These are phyloP conservation scores for Acrocephalus kingi DNA, from an alignment of 2,113 vertebrate species.

Conservation along the genomic window DNA sequence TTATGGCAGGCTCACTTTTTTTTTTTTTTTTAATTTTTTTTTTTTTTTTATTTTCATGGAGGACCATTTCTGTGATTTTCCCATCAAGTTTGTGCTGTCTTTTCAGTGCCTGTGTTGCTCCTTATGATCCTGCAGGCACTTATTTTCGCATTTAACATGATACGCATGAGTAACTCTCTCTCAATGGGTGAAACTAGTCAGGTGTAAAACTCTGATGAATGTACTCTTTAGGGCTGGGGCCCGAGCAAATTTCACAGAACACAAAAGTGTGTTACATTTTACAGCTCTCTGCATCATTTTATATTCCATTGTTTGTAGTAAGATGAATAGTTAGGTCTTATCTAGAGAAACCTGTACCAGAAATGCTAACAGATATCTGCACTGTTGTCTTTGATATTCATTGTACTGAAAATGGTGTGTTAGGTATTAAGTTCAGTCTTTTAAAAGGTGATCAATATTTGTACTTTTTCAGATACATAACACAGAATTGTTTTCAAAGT, in stretches of 20 bases:
- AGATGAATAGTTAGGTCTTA: background rate
- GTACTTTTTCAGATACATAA: background rate
- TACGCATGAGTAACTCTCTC: background rate
- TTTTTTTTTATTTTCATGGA: background rate
- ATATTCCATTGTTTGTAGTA: background rate
- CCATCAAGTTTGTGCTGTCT: background rate
- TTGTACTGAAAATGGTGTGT: background rate
- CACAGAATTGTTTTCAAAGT: background rate
- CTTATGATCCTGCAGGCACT: background rate
- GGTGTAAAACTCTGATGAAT: background rate
- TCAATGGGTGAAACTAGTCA: background rate
- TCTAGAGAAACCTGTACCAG: background rate
- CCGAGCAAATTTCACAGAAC: background rate
- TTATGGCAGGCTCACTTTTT: background rate
- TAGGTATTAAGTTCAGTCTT: background rate
- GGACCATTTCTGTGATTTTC: background rate
- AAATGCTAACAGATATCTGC: background rate
- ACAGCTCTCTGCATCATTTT: background rate
- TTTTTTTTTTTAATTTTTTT: too few relatives aligned
- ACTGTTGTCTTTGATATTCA: background rate
- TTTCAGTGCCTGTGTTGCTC: background rate
- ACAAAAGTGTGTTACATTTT: fast-evolving
- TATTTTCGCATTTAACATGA: conserved; percentile 12
- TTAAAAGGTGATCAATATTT: background rate
- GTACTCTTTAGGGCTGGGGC: background rate